Evolutionary conservation across 2,113 vertebrate genomes (phyloP), one percentile per base, ranked within the genome.

Genomic region (Sinocyclocheilus anshuiensis): DNA sequence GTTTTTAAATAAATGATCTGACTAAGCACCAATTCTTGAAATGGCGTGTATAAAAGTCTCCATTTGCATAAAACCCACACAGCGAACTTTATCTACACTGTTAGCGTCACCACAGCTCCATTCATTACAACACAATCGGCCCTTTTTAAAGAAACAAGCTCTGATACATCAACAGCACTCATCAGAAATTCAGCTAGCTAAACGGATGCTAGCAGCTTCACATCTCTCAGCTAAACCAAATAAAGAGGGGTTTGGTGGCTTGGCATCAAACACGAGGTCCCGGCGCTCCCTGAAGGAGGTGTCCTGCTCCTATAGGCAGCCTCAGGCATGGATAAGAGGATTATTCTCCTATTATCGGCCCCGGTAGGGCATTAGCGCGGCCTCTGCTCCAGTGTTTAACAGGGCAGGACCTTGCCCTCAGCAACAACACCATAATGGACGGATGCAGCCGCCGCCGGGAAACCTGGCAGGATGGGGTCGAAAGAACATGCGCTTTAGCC

Each of bases 321-420:
- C 93, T 53, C 20, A 86, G 74, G 93, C 89, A 90, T 86, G 93
- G 92, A 94, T 95, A 94, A 94, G 93, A 94, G 94, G 94, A 94
- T 95, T 95, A 94, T 90, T 88, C 86, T 86, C 86, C 90, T 94
- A 94, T 94, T 93, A 94, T 94, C 92, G 89, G 88, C 92, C 93
- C 80, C 88, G 69, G 48, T 90, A 90, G 92, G 90, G 83, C 88
- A 91, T 91, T 91, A 92, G 91, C 91, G 71, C 53, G 87, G 90
- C 92, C 87, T 84, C 59, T 84, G 86, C 77, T 89, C 86, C 84
- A 91, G 50, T 84, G 90, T 93, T 90, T 92, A 91, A 92, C 93
- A 94, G 93, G 93, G 92, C 91, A 91, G 87, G 93, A 93, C 93
- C 93, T 93, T 92, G 91, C 87, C 84, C 87, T 89, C 39, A 78